Percentiles rank a stretch among this genome's conserved stretches.
Evolutionary conservation across 2,888 invertebrate species (phyloP).

Genomic region (Brachyptera putata): DNA sequence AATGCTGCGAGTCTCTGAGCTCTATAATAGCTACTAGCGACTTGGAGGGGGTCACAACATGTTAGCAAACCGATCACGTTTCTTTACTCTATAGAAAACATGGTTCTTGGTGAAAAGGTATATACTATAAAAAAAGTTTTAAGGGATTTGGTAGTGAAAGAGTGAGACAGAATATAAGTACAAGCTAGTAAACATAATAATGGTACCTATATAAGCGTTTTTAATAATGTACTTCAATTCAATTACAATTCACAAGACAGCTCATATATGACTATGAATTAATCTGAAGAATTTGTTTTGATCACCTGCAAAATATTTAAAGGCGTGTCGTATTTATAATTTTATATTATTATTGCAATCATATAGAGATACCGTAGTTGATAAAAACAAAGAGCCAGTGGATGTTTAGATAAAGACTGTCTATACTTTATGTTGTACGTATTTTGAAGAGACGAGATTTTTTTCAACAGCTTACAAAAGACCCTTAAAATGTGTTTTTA

Average conservation of each 20-base stretch:
- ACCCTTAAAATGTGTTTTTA: background rate
- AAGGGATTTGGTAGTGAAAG: constrained; percentile 16
- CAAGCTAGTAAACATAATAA: constrained; percentile 9
- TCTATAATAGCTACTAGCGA: constrained; percentile 21
- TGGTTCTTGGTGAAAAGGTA: constrained; percentile 23
- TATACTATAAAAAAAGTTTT: constrained; percentile 16
- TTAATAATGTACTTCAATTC: background rate
- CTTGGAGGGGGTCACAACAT: constrained; percentile 17
- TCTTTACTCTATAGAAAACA: constrained; percentile 23
- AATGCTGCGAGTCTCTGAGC: constrained; percentile 6
- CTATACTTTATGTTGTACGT: constrained; percentile 4
- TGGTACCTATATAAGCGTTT: constrained; percentile 1
- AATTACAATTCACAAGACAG: no score
- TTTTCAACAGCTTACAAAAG: constrained; percentile 14
- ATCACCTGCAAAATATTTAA: constrained; percentile 2
- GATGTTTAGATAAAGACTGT: constrained; percentile 6
- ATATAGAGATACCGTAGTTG: no score
- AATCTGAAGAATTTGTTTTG: no score
- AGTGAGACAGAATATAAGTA: constrained; percentile 10
- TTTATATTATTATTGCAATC: no score
- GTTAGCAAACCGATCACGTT: constrained; percentile 27
- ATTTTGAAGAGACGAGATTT: background rate
- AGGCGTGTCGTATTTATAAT: background rate
- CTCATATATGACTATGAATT: no score
- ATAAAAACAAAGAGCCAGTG: no score